Conservation (phyloP, 30 jellyfish, hydroid and myxozoan genomes). For the Aurelia sp. region DNA sequence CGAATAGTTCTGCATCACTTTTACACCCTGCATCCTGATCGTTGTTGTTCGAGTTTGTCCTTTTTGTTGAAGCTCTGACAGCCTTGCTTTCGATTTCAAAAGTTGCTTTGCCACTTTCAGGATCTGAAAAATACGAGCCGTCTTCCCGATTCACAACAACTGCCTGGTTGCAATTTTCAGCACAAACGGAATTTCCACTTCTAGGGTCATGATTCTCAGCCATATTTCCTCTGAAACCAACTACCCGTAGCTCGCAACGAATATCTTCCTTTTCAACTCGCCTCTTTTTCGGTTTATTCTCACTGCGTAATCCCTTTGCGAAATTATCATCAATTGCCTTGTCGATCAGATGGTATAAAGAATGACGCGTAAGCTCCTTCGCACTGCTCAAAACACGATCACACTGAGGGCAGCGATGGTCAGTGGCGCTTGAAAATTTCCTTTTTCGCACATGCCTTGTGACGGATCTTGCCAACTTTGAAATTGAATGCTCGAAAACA, state of each 20-base stretch:
- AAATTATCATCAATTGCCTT: conserved; percentile 25
- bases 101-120: too few species aligned
- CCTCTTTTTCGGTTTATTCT: not conserved
- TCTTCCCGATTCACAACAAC: too few species aligned
- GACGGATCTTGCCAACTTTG: conserved; percentile 20
- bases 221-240: not conserved
- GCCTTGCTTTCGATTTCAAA: too few species aligned
- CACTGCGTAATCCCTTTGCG: not conserved
- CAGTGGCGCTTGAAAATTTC: not conserved
- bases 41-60: too few species aligned
- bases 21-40: too few species aligned
- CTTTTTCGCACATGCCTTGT: conserved; percentile 25
- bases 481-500: conserved; percentile 27
- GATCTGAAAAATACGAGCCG: too few species aligned
- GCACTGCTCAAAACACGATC: conserved; percentile 8
- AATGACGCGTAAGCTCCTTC: conserved; percentile 51
- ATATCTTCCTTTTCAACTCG: not conserved
- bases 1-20: too few species aligned
- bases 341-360: conserved; percentile 35
- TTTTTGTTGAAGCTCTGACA: too few species aligned
- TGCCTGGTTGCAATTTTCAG: too few species aligned
- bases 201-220: too few species aligned
- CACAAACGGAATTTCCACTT: too few species aligned
- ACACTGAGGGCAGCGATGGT: conserved; percentile 12
- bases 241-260: not conserved